These are phyloP conservation scores for Stenichneumon culpator DNA, from an alignment of 2,888 invertebrate species.

Conservation along the genomic window DNA sequence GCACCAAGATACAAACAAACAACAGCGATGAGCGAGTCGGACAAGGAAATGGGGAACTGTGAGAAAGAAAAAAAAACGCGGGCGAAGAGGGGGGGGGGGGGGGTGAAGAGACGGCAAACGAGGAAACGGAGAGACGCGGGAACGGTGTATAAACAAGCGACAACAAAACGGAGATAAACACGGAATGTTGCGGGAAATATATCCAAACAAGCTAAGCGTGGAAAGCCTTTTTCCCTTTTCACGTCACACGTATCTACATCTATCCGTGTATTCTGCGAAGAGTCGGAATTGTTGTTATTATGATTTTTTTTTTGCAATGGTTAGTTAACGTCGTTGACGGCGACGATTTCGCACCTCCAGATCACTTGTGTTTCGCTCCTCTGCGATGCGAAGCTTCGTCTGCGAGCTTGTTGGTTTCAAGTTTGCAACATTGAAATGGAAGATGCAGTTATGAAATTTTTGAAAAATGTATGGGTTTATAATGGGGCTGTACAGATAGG, in stretches of 20 bases:
- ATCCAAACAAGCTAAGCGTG: constrained; percentile 78
- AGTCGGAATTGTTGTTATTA: constrained; percentile 64
- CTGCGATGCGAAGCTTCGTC: not conserved
- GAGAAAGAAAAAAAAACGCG: constrained; percentile 49
- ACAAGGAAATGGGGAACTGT: constrained; percentile 64
- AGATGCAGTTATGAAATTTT: not conserved
- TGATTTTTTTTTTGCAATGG: not conserved
- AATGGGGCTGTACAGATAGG: too few species aligned
- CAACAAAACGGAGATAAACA: constrained; percentile 83
- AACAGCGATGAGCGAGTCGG: constrained; percentile 64
- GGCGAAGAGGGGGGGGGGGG: constrained; percentile 52
- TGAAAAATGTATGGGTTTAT: not conserved
- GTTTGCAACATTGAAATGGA: not conserved
- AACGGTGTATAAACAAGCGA: constrained; percentile 83
- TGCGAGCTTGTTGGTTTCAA: not conserved
- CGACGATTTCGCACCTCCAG: constrained; percentile 63
- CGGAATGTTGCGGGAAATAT: constrained; percentile 83
- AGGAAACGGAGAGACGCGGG: constrained; percentile 72
- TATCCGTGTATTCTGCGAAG: constrained; percentile 44
- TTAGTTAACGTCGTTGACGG: constrained; percentile 51
- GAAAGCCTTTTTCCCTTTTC: constrained; percentile 68
- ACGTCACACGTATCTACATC: constrained; percentile 47
- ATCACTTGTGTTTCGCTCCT: constrained; percentile 25
- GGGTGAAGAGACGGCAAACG: constrained; percentile 66
- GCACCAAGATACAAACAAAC: constrained; percentile 57